Evolutionary conservation across 2,888 invertebrate species (phyloP), one percentile per base, ranked within the genome.

Genomic region (Morpho deidamia): DNA sequence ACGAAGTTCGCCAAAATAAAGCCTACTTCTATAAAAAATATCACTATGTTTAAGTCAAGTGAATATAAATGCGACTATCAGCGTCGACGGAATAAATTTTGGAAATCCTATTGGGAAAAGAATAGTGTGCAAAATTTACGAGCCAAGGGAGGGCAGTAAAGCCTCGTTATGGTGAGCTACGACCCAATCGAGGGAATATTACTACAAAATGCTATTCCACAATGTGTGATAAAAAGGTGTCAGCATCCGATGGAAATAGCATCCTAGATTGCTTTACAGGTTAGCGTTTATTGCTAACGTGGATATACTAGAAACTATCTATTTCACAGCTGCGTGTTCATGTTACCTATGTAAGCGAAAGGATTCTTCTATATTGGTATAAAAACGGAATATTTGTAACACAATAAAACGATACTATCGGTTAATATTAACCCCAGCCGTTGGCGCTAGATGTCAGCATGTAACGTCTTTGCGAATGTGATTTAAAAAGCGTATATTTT

Each of bases 71-170:
- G 71, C 66, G 65, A 64, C 64, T 65, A 68, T 68, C 72, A 70
- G 61, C 64, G 67, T 70, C 68, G 71, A 71, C 68, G 71, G 78
- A 80, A 86, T 85, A 85, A 79, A 83, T 85, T 83, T 78, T 69
- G 72, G 71, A 74, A 77, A 82, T 76, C 77, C 81, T 81, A 81
- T 80, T 71, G 80, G 77, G 76, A 71, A 81, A 85, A 83, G 86
- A 84, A 87, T 85, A 82, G 86, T 81, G 79, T 68, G 76, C 69
- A 76, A 76, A 81, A 88, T 86, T 87, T 87, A 87, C 80, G 80
- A 80, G 75, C 73, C 75, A 65, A 66, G 66, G 72, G 82, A 79
- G 85, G 74, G 72, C 80, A 72, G 81, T 86, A 85, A 86, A 83
- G 75, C 72, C 83, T 87, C 83, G 84, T 87, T 88, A 86, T 71